Percentiles rank a stretch among this genome's conserved stretches.
Conservation (phyloP, 2,113 vertebrate species). For the Ptilorrhoa leucosticta region DNA sequence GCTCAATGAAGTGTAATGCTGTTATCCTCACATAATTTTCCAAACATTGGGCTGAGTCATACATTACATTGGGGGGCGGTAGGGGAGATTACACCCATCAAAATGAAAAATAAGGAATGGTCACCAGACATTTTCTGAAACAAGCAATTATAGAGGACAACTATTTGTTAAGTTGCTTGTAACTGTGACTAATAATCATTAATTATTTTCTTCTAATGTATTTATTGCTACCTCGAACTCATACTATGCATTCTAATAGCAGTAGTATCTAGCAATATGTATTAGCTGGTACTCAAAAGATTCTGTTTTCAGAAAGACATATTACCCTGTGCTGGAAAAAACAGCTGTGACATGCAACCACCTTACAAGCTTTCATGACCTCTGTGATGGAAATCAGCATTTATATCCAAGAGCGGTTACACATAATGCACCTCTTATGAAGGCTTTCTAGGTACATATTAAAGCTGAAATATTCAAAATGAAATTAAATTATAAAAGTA, state of each 20-base stretch:
- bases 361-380: neutral
- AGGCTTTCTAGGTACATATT: neutral
- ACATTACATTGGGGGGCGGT: accelerated
- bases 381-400: neutral
- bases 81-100: neutral
- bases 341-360: neutral
- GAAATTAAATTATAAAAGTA: neutral
- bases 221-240: neutral
- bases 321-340: neutral
- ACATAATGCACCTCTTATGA: neutral
- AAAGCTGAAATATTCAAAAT: neutral
- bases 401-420: neutral
- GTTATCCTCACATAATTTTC: neutral
- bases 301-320: neutral
- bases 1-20: neutral
- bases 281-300: neutral
- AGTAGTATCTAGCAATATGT: neutral
- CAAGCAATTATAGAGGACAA: neutral
- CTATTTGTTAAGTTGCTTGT: neutral
- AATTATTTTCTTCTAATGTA: neutral
- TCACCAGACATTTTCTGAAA: neutral
- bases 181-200: neutral
- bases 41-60: neutral
- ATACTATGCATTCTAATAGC: neutral
- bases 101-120: neutral